Evolutionary conservation across 2,113 vertebrate genomes (phyloP).

Genomic region (Paramormyrops kingsleyae): DNA sequence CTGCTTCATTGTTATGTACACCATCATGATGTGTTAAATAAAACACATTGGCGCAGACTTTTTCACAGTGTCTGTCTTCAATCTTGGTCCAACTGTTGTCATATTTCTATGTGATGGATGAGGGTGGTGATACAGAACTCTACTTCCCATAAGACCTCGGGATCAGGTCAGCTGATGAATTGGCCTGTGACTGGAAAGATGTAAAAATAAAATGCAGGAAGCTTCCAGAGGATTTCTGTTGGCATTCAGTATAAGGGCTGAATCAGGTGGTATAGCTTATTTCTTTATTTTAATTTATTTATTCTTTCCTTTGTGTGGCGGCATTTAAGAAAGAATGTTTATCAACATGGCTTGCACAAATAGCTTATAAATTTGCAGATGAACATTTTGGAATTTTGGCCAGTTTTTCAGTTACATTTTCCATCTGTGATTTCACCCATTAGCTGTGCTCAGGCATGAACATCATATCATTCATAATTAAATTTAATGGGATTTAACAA

Average conservation of each 20-base stretch:
- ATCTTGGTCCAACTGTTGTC: not conserved
- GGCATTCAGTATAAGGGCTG: not conserved
- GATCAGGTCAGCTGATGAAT: not conserved
- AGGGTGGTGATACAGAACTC: not conserved
- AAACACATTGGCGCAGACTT: not conserved
- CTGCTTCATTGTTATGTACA: not conserved
- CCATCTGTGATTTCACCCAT: not conserved
- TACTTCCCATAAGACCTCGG: not conserved
- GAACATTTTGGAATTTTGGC: not conserved
- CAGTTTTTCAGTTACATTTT: not conserved
- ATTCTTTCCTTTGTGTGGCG: not conserved
- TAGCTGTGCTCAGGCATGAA: not conserved
- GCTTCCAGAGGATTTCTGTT: not conserved
- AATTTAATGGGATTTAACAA: not conserved
- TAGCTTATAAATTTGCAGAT: not conserved
- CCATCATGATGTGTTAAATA: not conserved
- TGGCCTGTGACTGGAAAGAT: not conserved
- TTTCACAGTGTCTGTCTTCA: not conserved
- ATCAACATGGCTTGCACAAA: not conserved
- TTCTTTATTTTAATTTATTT: not conserved
- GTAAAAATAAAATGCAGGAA: not conserved
- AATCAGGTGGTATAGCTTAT: not conserved
- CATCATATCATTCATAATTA: not conserved
- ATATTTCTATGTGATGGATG: not conserved
- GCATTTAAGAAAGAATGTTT: not conserved